Base-by-base conservation (phyloP, 2,888 invertebrate genomes). In the Zhuqinia jingwanae region DNA sequence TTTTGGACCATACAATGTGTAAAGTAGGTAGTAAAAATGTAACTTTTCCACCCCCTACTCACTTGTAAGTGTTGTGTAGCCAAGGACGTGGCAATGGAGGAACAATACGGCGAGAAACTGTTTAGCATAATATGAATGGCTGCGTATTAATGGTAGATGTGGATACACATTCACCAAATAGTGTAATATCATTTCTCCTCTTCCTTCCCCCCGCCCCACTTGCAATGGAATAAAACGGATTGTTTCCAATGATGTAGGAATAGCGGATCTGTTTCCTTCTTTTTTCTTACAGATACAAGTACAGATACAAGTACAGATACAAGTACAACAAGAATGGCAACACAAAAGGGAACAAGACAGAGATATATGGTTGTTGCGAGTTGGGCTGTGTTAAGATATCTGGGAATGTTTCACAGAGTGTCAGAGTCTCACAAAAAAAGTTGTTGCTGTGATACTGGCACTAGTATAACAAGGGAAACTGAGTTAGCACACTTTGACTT, bases 351-450 rank as follows among this genome's bases (percentile, higher is more conserved):
- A 75, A 75, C 73, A 60, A 73, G 82, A 82, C 82, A 82, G 50
- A 82, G 82, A 82, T 82, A 82, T 82, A 82, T 82, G 22, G 75
- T 75, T 82, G 60, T 58, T 82, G 82, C 73, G 82, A 82, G 60
- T 82, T 82, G 82, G 47, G 75, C 47, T 75, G 73, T 76, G 36
- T 65, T n/a, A 68, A 79, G 78, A 63, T 63, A 17, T 79, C 22
- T 81, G 81, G 70, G 58, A 81, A 58, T 76, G 76, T 76, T 53
- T 56, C 65, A 36, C 5, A 8, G 5, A 36, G 36, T 6, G 36
- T 36, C n/a, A 53, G 75, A 56, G 53, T 75, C 22, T 42, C n/a
- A 50, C 1, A 8, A 70, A 22, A 45, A 73, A 73, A 73, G n/a
- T 17, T 45, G 68, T 42, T 68, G 45, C 42, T 68, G 11, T 1